Base-by-base conservation (phyloP, 92 coral and sea anemone genomes). In the Bergia sp. region DNA sequence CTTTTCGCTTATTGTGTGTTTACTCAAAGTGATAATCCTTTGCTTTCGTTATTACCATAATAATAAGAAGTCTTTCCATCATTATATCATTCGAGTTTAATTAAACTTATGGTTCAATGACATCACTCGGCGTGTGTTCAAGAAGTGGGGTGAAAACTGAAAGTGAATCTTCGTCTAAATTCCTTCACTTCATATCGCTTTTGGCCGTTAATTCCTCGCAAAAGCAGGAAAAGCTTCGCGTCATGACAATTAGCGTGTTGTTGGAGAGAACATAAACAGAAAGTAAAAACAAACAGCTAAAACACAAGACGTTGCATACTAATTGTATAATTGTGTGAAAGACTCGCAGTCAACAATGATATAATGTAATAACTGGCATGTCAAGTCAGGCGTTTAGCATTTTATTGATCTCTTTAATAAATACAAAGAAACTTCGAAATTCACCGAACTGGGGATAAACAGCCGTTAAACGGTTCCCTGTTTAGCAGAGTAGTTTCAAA, bases 291-390 rank as follows among this genome's bases (percentile, higher is more conserved):
- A 94, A 95, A 95, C 89, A 82, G 88, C 85, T 82, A 79, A 84
- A 90, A 91, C 93, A 91, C 89, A 92, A 77, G 55, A 76, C 74
- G 75, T 89, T 75, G 98, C 92, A 95, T 93, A 95, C 85, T 92
- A 88, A 95, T 93, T 84, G 90, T 81, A 91, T 88, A 93, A 93
- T 90, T 89, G 95, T 89, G 95, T 89, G 94, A 81, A 92, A 91
- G 88, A 90, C 44, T 87, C 87, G 88, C 44, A 86, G 82, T 90
- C 90, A 90, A 81, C 82, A 86, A 90, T 81, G 92, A 92, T 90
- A 92, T 90, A 95, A 90, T 88, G 92, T 83, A 92, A 95, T 93
- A 93, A 88, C 78, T 72, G 69, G 78, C 58, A 79, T 73, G 71
- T 47, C 73, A 94, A 76, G 77, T 79, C 87, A 89, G 87, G 90